A percentile compares a stretch with the other conserved stretches of the same genome.
phyloP scores from a whole-genome alignment of 2,113 vertebrate species.

The Butastur rufipennis region DNA sequence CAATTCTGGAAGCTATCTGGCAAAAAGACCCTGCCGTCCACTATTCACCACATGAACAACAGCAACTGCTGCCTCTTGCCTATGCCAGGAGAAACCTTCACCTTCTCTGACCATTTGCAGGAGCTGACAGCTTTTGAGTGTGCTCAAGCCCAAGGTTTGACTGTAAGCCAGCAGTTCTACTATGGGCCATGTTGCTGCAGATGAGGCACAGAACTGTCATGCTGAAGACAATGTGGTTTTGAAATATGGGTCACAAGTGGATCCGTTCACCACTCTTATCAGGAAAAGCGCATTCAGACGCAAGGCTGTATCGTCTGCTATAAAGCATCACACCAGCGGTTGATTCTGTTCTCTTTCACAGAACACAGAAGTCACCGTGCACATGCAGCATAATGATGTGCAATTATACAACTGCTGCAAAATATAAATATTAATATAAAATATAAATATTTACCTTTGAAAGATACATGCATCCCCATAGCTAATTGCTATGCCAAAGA shows the following conservation, averaged over 20 bases:
- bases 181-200: background rate
- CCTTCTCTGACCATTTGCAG: background rate
- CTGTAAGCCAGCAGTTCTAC: background rate
- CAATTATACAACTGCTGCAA: background rate
- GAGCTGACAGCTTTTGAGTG: background rate
- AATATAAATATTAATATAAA: background rate
- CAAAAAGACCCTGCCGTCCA: background rate
- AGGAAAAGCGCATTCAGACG: background rate
- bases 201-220: background rate
- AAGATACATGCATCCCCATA: background rate
- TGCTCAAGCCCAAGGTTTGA: background rate
- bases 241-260: conserved; percentile 58
- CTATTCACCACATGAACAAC: background rate
- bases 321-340: background rate
- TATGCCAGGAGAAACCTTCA: background rate
- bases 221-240: background rate
- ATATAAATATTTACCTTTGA: background rate
- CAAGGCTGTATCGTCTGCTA: background rate
- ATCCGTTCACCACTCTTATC: background rate
- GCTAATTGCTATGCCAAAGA: background rate
- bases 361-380: background rate
- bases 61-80: background rate
- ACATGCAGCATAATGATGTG: background rate
- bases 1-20: background rate
- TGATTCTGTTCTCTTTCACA: background rate